Base-by-base conservation (phyloP, 2,797 vertebrate genomes). In the Sebastes melanostomus region DNA sequence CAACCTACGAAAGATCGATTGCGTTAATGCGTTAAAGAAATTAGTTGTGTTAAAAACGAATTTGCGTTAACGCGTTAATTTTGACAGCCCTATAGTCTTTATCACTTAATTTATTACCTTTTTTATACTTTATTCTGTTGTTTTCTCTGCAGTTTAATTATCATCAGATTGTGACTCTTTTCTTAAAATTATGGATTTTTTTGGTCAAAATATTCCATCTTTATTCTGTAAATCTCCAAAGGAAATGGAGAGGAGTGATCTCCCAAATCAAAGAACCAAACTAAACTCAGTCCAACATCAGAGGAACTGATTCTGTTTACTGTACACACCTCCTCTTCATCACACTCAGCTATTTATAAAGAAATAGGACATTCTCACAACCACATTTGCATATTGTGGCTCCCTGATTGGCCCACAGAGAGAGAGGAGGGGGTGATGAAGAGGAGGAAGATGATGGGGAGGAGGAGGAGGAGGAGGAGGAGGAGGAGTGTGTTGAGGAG, bases 301-400 rank as follows among this genome's bases (percentile, higher is more conserved):
- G 75, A 78, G 42, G 62, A 34, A 34, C 30, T 13, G 50, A 25
- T 50, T 52, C 80, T 92, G 72, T 91, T 90, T 92, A 83, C 72
- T 55, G 78, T 32, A 84, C 84, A 83, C 46, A 30, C 70, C 60
- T 80, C 70, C 60, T 85, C 85, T 85, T 91, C 91, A 90, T 89
- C 85, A 87, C 82, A 84, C 77, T 84, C 82, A 86, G 83, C 91
- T 94, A 93, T 95, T 94, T 94, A 90, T 94, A 93, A 91, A 84
- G 88, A 94, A 92, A 87, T 93, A 92, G 93, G 92, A 88, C 94
- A 93, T 76, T 87, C 86, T 82, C 88, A 80, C 80, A 85, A 59
- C 55, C 65, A 66, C 84, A 93, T 95, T 93, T 93, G 87, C 90
- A 93, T 93, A 88, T 80, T 56, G 77, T 80, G 77, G 87, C 82